phyloP scores from a whole-genome alignment of 2,797 vertebrate genomes.

The Poeciliopsis gracilis region DNA sequence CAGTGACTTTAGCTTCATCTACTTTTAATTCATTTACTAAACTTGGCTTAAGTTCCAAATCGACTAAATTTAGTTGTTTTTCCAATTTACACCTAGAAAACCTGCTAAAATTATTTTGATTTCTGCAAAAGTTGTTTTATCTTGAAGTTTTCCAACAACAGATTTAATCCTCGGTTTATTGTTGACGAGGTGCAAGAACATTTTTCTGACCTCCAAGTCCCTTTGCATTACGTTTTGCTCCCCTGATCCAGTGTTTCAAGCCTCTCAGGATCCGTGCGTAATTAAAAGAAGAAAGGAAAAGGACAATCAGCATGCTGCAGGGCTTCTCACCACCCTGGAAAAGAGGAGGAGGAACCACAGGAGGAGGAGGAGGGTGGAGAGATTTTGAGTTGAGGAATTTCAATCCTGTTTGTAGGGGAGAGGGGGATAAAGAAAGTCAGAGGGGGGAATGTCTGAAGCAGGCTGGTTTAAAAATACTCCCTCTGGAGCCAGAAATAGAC shows the following conservation, averaged over 20 bases:
- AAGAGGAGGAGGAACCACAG: slow-evolving; percentile 35
- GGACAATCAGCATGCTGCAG: slow-evolving; percentile 65
- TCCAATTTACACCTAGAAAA: no score
- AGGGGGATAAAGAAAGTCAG: slow-evolving; percentile 35
- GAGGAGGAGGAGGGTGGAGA: slow-evolving; percentile 67
- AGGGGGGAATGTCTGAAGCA: slow-evolving; percentile 40
- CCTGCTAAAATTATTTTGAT: no score
- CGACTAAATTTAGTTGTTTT: no score
- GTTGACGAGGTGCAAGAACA: no score
- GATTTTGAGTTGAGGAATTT: slow-evolving; percentile 82
- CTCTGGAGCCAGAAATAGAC: slow-evolving; percentile 37
- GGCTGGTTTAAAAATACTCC: slow-evolving; percentile 45
- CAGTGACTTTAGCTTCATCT: no score
- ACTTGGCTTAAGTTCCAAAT: no score
- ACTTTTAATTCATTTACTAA: no score
- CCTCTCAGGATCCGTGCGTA: slow-evolving; percentile 36
- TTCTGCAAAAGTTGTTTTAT: no score
- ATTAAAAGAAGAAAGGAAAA: slow-evolving; percentile 62
- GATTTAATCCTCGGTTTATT: no score
- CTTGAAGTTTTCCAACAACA: no score
- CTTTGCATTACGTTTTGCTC: no score
- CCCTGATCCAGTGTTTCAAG: slow-evolving; percentile 17
- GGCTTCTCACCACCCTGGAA: slow-evolving; percentile 68
- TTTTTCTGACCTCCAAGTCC: no score
- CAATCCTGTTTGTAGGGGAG: slow-evolving; percentile 71